Base-by-base conservation (phyloP, 2,888 invertebrate genomes). In the Ptycholaimellus sp. region DNA sequence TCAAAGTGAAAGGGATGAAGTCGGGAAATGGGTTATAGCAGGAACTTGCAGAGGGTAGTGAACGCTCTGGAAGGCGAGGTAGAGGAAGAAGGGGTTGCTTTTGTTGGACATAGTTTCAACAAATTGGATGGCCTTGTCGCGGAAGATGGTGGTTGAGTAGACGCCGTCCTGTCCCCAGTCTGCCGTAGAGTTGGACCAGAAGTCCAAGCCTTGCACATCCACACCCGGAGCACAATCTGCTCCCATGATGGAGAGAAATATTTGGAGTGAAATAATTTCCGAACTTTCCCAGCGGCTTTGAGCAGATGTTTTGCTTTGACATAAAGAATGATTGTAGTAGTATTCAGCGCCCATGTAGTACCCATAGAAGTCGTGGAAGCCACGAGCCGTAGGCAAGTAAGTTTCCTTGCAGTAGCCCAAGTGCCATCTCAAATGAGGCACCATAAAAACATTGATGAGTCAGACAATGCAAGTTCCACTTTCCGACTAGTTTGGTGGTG, bases 301-400 rank as follows among this genome's bases (percentile, higher is more conserved):
- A n/a, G n/a, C n/a, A n/a, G n/a, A n/a, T n/a, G n/a, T n/a, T n/a
- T n/a, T n/a, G n/a, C n/a, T n/a, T n/a, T n/a, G n/a, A n/a, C n/a
- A n/a, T n/a, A n/a, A n/a, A n/a, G n/a, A n/a, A 18, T 36, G 30
- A 6, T 27, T 25, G 23, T 53, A 58, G 42, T 59, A 57, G 33
- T 57, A 53, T 38, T 54, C 55, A 33, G 40, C 36, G 2, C 56
- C 56, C 29, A 52, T 56, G 43, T 62, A 61, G 43, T 57, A 59
- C 39, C 65, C 65, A 48, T 56, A 61, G 42, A 60, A 65, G 11
- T 60, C 54, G 42, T 65, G 60, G 46, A 65, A 65, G n/a, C 65
- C 65, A 14, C 64, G 47, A 25, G 48, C 51, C 3, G 53, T 57
- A 7, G 65, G 65, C 3, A 61, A 45, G 42, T 56, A 63, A 7